Base-by-base conservation (phyloP, 2,888 invertebrate species). In the Lithophane semibrunnea region DNA sequence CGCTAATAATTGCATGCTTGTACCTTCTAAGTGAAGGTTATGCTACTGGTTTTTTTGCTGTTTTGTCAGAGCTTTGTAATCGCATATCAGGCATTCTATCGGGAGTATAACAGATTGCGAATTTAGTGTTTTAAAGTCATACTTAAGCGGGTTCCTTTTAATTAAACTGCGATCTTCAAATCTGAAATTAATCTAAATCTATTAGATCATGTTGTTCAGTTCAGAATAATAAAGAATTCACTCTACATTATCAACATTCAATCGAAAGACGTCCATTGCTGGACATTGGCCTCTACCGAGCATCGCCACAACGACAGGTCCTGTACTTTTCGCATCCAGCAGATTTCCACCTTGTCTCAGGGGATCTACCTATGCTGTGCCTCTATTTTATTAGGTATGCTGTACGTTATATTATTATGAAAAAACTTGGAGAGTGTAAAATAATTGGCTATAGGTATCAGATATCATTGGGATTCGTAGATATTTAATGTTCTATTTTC, bases 1-100 rank as follows among this genome's bases (percentile, higher is more conserved):
- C 72, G 86, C 85, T 88, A 91, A 92, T 83, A 90, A 84, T 92
- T 91, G 89, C 88, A 82, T 69, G 86, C 85, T 85, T 82, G 87
- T 75, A 73, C 24, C 64, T 68, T 61, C 61, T 60, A 70, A 74
- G 70, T 73, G 65, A 73, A 71, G 69, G 44, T 67, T 63, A 37
- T 37, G 52, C 71, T 72, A 72, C 65, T 69, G 61, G 73, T n/a
- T 77, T 78, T 78, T 72, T 73, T 66, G 54, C 70, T 76, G 49
- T 75, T 63, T 47, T 77, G 44, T 70, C 54, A 44, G 5, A 73
- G 47, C 16, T 69, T 61, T 24, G 24, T 24, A 9, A 56, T n/a
- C 21, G 52, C 16, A 10, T 54, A 13, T 12, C 10, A 37, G 0
- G 10, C 5, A 29, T 66, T 52, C 8, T 58, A 16, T 52, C 0